These are phyloP conservation scores for Falco concolor DNA, from an alignment of 2,797 vertebrate genomes.

Conservation along the genomic window DNA sequence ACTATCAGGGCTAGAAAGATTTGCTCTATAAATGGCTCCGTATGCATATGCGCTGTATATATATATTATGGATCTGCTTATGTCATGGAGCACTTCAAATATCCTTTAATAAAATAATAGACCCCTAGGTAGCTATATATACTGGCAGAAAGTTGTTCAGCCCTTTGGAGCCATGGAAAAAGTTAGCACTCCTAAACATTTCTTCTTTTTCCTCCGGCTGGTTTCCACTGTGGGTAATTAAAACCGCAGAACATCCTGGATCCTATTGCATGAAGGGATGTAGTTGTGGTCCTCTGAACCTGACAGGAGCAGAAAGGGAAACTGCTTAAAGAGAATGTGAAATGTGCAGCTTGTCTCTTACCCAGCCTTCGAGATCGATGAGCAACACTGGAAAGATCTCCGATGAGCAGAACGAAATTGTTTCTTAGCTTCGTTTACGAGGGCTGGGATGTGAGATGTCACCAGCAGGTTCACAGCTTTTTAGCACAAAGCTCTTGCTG, in stretches of 20 bases:
- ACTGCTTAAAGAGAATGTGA: neutral
- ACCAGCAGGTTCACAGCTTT: neutral
- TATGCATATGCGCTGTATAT: neutral
- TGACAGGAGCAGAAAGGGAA: neutral
- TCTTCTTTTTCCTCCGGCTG: neutral
- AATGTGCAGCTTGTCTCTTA: neutral
- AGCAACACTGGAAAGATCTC: neutral
- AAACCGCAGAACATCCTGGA: constrained; percentile 12
- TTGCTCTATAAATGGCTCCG: constrained; percentile 2
- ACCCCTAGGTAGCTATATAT: constrained; percentile 24
- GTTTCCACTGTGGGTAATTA: constrained; percentile 8
- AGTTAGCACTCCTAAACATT: neutral
- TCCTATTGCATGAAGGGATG: neutral
- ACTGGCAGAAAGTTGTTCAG: constrained; percentile 11
- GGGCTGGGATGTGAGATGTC: neutral
- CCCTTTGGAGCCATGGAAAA: constrained; percentile 40
- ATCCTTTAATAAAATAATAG: constrained; percentile 48
- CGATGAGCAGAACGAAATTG: neutral
- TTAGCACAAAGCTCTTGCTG: neutral
- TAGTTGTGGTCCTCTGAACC: neutral
- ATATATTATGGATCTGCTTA: neutral
- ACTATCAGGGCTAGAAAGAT: neutral
- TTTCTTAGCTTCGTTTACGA: neutral
- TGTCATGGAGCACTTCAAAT: constrained; percentile 26
- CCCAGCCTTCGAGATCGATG: neutral